Percentiles rank a stretch among this genome's conserved stretches.
These are phyloP conservation scores for Gadopsis bispinosus DNA, from an alignment of 2,797 vertebrate species.

Conservation along the genomic window DNA sequence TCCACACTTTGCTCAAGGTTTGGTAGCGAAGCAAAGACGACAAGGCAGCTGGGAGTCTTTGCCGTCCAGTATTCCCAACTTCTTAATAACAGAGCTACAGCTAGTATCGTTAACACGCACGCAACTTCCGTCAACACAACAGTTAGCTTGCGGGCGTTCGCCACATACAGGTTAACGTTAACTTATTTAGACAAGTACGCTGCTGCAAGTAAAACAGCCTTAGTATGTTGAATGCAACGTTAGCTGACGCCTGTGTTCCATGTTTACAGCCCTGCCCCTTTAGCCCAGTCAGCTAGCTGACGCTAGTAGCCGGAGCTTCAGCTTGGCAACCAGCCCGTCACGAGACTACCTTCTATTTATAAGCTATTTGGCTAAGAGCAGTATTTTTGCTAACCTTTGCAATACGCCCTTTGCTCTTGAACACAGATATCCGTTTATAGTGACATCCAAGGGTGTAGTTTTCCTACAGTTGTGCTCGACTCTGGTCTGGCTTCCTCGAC, in stretches of 20 bases:
- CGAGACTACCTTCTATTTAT: too few relatives aligned
- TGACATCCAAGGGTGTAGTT: not conserved
- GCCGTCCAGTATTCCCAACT: not conserved
- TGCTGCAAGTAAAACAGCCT: not conserved
- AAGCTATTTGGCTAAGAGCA: not conserved
- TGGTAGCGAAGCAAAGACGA: not conserved
- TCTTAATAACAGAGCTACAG: not conserved
- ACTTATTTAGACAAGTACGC: accelerated
- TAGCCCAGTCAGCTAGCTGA: slow-evolving; percentile 36
- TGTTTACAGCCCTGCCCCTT: slow-evolving; percentile 26
- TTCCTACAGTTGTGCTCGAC: not conserved
- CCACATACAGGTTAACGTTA: not conserved
- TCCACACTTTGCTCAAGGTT: not conserved
- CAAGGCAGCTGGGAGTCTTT: not conserved
- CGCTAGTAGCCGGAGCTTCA: slow-evolving; percentile 15
- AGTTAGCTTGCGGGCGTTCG: not conserved
- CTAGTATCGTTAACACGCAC: slow-evolving; percentile 6
- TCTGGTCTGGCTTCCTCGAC: not conserved
- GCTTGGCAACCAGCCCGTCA: not conserved
- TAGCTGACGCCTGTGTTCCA: not conserved
- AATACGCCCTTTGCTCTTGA: not conserved
- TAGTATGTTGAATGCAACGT: not conserved
- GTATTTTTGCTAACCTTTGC: slow-evolving; percentile 36
- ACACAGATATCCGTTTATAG: slow-evolving; percentile 22
- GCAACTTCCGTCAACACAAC: not conserved